Conservation (phyloP, 2,113 vertebrate species). For the Chascanopsetta lugubris region DNA sequence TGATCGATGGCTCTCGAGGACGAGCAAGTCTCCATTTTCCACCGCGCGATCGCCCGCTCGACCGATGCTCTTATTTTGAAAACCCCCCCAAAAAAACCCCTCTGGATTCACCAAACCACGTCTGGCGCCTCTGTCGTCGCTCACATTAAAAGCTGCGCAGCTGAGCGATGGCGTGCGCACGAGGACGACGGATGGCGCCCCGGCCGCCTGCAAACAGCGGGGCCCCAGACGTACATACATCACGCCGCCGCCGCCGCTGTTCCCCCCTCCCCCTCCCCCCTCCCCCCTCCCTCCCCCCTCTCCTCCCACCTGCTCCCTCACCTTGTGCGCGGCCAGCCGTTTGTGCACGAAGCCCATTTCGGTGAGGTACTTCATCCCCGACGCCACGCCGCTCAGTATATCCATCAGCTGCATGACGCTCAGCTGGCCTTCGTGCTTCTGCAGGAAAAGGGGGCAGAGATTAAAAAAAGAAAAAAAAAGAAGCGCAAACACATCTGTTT, state of each 20-base stretch:
- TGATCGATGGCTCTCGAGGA: slow-evolving; percentile 39
- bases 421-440: slow-evolving; percentile 94
- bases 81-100: not conserved
- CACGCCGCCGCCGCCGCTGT: no score
- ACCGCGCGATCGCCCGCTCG: not conserved
- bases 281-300: slow-evolving; percentile 9
- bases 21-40: slow-evolving; percentile 2
- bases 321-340: slow-evolving; percentile 90
- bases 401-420: slow-evolving; percentile 86
- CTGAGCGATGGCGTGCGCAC: slow-evolving; percentile 27
- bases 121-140: no score
- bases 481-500: slow-evolving; percentile 10
- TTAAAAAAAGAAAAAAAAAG: not conserved
- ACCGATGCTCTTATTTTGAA: not conserved
- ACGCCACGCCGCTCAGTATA: slow-evolving; percentile 89
- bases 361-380: slow-evolving; percentile 95
- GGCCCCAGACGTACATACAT: slow-evolving; percentile 21
- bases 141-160: no score
- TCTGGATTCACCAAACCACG: not conserved
- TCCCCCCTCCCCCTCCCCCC: slow-evolving; percentile 7
- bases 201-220: no score
- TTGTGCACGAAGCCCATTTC: slow-evolving; percentile 97
- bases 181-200: no score
- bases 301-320: slow-evolving; percentile 44
- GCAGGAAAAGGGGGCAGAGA: slow-evolving; percentile 15